These are phyloP conservation scores for Bombus sibiricus DNA, from an alignment of 1,140 invertebrate genomes.

Conservation along the genomic window DNA sequence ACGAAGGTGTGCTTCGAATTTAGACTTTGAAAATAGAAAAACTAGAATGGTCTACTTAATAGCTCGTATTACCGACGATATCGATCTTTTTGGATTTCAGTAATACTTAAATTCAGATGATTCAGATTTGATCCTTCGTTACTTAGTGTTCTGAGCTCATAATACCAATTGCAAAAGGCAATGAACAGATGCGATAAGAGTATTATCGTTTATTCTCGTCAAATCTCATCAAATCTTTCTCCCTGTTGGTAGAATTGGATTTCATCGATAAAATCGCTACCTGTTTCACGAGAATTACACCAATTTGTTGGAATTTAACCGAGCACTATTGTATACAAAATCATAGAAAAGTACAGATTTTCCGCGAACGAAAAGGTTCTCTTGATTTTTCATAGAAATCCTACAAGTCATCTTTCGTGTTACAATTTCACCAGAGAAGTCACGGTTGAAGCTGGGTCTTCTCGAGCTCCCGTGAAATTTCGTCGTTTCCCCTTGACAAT, in stretches of 20 bases:
- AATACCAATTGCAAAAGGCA: too few relatives aligned
- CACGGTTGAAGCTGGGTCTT: neutral
- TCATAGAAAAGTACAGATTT: neutral
- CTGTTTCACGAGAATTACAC: too few relatives aligned
- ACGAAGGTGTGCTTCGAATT: constrained; percentile 55
- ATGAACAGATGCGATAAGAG: too few relatives aligned
- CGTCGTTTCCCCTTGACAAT: neutral
- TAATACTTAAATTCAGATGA: too few relatives aligned
- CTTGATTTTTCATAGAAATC: neutral
- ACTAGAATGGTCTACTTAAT: neutral
- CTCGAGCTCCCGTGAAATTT: neutral
- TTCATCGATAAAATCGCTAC: too few relatives aligned
- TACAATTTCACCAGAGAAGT: neutral
- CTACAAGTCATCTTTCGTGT: neutral
- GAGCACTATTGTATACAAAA: neutral
- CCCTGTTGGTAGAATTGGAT: too few relatives aligned
- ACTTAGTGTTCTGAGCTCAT: too few relatives aligned
- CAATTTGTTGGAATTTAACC: too few relatives aligned
- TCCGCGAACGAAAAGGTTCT: neutral
- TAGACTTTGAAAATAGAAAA: neutral
- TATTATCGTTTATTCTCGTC: too few relatives aligned
- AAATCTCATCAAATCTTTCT: too few relatives aligned
- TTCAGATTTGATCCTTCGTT: too few relatives aligned
- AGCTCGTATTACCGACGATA: neutral
- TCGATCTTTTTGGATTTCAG: neutral